Evolutionary conservation across 2,888 invertebrate species (phyloP).

Genomic region (Nasonia oneida): DNA sequence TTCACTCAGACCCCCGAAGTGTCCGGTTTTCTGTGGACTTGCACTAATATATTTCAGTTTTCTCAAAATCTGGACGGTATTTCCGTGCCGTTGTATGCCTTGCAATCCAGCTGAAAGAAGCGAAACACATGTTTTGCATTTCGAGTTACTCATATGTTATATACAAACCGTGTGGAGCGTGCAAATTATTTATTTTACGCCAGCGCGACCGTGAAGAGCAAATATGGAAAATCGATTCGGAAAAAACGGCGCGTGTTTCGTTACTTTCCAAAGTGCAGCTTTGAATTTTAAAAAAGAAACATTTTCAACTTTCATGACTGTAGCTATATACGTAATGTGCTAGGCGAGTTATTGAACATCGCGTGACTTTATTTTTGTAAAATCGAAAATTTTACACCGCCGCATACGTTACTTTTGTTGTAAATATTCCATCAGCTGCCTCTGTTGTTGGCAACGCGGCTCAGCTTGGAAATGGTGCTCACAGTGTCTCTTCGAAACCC

Average conservation of each 20-base stretch:
- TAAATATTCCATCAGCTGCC: too few species aligned
- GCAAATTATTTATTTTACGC: not conserved
- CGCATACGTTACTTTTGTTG: not conserved
- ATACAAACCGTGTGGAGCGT: not conserved
- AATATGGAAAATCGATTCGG: not conserved
- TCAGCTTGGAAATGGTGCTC: too few species aligned
- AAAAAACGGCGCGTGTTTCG: not conserved
- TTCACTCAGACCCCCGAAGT: too few species aligned
- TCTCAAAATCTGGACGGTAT: too few species aligned
- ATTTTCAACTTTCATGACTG: slow-evolving; percentile 9
- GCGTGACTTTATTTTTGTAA: slow-evolving; percentile 40
- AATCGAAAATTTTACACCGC: slow-evolving; percentile 27
- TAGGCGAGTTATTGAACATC: slow-evolving; percentile 22
- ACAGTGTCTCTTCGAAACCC: too few species aligned
- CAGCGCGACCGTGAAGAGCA: not conserved
- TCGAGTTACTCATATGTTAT: not conserved
- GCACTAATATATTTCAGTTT: too few species aligned
- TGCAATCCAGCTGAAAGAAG: not conserved
- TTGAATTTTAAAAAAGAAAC: slow-evolving; percentile 29
- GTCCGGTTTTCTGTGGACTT: too few species aligned
- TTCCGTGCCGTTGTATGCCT: not conserved
- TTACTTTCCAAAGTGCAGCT: slow-evolving; percentile 20
- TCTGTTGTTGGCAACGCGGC: too few species aligned
- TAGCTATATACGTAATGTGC: slow-evolving; percentile 1
- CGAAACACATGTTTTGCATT: not conserved